A percentile compares a stretch with the other conserved stretches of the same genome.
These are phyloP conservation scores for Selene dorsalis DNA, from an alignment of 2,797 vertebrate genomes.

Conservation along the genomic window DNA sequence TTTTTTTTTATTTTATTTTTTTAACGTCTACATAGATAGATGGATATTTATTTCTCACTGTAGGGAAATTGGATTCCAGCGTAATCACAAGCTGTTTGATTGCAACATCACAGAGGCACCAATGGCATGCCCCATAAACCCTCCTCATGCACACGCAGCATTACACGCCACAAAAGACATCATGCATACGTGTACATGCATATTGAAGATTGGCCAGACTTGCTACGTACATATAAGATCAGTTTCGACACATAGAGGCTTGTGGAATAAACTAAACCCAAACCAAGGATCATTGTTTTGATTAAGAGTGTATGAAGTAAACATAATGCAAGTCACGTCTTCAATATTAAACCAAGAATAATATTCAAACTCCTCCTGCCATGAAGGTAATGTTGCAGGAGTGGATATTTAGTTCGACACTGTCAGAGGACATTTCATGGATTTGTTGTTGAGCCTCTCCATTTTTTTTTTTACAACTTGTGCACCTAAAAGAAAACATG, in stretches of 20 bases:
- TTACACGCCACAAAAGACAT: neutral
- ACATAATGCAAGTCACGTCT: neutral
- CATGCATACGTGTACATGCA: too few species aligned
- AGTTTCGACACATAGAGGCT: too few species aligned
- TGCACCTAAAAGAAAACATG: neutral
- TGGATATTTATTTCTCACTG: neutral
- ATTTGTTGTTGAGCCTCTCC: neutral
- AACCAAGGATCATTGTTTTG: neutral
- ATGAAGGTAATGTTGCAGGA: neutral
- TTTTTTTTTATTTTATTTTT: too few species aligned
- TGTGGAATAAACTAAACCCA: too few species aligned
- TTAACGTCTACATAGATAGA: neutral
- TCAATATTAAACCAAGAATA: neutral
- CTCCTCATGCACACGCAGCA: neutral
- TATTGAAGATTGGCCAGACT: too few species aligned
- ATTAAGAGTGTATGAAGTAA: neutral
- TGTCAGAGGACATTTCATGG: neutral
- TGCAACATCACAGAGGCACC: slow-evolving; percentile 11
- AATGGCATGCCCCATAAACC: neutral
- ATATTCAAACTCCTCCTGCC: neutral
- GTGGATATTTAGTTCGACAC: neutral
- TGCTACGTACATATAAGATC: too few species aligned
- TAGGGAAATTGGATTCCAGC: neutral
- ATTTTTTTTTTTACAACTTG: neutral
- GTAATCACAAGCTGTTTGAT: slow-evolving; percentile 9